Base-by-base conservation (phyloP, 92 coral and sea anemone genomes). In the Diadumene lineata region DNA sequence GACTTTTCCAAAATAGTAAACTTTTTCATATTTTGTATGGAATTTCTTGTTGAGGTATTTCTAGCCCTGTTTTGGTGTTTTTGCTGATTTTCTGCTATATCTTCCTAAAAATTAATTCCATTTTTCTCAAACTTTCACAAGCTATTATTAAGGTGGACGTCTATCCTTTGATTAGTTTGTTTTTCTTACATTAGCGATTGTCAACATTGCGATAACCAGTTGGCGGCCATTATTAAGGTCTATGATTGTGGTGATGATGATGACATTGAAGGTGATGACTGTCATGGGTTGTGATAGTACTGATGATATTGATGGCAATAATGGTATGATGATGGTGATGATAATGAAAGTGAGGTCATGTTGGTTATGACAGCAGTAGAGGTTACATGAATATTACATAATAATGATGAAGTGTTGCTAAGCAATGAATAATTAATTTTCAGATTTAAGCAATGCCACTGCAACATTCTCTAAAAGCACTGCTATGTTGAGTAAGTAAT, bases 401-500 rank as follows among this genome's bases (percentile, higher is more conserved):
- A n/a, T n/a, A n/a, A n/a, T 28, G 19, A 63, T 46, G 29, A 1
- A 19, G 25, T 16, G 30, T 29, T 18, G 21, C 7, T 43, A 53
- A 31, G 17, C 48, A 17, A 0, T 27, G 29, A 25, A 56, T 23
- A 28, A 24, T 17, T 82, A 2, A 53, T 53, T 53, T 75, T 4
- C 48, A 94, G 98, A 94, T 43, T 79, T 94, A 74, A 83, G 98
- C 32, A 73, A 74, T 24, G 83, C 90, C 31, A 94, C 98, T 63
- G 90, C 91, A 60, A 76, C 84, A 18, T 94, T 94, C 70, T 87
- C 98, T 8, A 94, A 94, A 58, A 89, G 96, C 34, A 79, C 94
- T 43, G 98, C 98, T 32, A 88, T 94, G 92, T 78, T 94, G 27
- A 94, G 98, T 94, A 84, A 92, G 98, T 92, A 16, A n/a, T 38